Evolutionary conservation across 1,140 invertebrate genomes (phyloP), one percentile per base, ranked within the genome.

Genomic region (Fopius arisanus): DNA sequence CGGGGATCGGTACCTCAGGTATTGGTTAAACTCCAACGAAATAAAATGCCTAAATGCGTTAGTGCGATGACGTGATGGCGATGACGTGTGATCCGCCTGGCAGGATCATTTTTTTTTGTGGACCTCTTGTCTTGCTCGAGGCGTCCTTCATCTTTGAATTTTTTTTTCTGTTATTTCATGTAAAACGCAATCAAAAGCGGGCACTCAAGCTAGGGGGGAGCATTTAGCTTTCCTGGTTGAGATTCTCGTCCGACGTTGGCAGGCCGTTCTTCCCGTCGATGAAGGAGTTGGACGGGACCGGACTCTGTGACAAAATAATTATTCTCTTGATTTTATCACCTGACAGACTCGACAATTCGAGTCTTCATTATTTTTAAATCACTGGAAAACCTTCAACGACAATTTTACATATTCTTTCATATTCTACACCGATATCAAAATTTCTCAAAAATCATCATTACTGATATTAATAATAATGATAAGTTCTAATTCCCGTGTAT

Each of bases 161-260:
- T 14, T 66, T 66, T 66, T 33, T 2, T 63, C 7, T 31, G 7
- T 63, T 63, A 63, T 63, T 28, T 26, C 26, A 26, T 26, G 70
- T n/a, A 43, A 67, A 66, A 54, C 40, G 43, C 62, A 28, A 28
- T 3, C 0, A 33, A 37, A 37, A 37, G 33, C 33, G 33, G 33
- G 33, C n/a, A n/a, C n/a, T 65, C 33, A 37, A 12, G 40, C 12
- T 12, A 21, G 26, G 23, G 59, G n/a, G 23, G 67, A 10, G 16
- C 26, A 41, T 70, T 83, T 90, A 89, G 84, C 88, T 88, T 82
- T 90, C 89, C 84, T 89, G 88, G 86, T 92, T 92, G 87, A 92
- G 89, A 88, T 92, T 92, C 84, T 92, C 91, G 84, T 92, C 91
- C 77, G 91, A 91, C 79, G 90, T 89, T 74, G 90, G 82, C 74